Percentiles rank a stretch among this genome's conserved stretches.
phyloP scores from a whole-genome alignment of 2,888 invertebrate species.

The Aromia moschata region DNA sequence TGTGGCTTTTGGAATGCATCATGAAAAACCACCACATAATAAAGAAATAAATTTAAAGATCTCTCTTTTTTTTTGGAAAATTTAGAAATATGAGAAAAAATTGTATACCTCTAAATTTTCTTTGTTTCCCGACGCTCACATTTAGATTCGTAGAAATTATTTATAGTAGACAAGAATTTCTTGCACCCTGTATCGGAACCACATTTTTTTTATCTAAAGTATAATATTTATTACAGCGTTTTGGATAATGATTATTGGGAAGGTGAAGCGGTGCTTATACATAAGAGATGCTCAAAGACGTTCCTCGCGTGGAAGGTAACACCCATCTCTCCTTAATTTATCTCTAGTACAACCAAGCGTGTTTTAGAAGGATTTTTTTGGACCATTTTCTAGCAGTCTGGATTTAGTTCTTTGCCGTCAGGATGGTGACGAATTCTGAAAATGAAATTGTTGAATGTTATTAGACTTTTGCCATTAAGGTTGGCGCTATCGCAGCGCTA shows the following conservation, averaged over 20 bases:
- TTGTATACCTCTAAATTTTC: too few relatives aligned
- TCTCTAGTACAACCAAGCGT: conserved; percentile 23
- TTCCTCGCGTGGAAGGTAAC: conserved; percentile 8
- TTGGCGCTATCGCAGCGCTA: too few relatives aligned
- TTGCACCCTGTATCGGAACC: conserved; percentile 24
- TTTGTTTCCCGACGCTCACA: conserved; percentile 7
- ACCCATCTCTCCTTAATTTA: conserved; percentile 10
- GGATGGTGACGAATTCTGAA: conserved; percentile 85
- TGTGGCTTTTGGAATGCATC: too few relatives aligned
- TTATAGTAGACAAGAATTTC: conserved; percentile 19
- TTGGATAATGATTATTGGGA: conserved; percentile 17
- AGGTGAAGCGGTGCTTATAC: conserved; percentile 33
- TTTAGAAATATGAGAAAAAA: too few relatives aligned
- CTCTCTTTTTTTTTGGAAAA: too few relatives aligned
- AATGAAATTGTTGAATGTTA: too few relatives aligned
- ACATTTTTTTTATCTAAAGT: conserved; percentile 9
- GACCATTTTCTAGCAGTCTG: conserved; percentile 44
- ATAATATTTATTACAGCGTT: conserved; percentile 17
- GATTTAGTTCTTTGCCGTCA: conserved; percentile 81
- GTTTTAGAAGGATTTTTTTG: conserved; percentile 31
- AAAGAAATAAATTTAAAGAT: too few relatives aligned
- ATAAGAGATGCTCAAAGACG: conserved; percentile 16
- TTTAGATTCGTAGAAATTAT: conserved; percentile 23
- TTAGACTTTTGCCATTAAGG: too few relatives aligned
- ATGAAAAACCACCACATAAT: too few relatives aligned